A percentile compares a stretch with the other conserved stretches of the same genome.
These are phyloP conservation scores for Oreotrochilus melanogaster DNA, from an alignment of 2,113 vertebrate species.

Conservation along the genomic window DNA sequence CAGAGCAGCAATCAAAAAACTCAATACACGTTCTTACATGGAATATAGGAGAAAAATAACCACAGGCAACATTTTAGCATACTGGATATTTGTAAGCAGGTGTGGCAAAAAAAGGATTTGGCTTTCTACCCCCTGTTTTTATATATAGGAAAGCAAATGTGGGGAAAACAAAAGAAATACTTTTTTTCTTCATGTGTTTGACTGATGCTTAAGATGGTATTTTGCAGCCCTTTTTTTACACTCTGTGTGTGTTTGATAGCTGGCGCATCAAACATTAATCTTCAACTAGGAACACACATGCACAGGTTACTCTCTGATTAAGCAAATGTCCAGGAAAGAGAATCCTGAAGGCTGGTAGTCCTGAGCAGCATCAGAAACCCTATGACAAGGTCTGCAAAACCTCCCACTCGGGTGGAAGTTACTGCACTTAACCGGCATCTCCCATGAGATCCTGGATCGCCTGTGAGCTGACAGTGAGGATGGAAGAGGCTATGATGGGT, in stretches of 20 bases:
- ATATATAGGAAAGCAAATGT: not conserved
- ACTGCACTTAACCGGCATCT: not conserved
- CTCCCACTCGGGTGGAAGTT: not conserved
- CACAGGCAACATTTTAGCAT: not conserved
- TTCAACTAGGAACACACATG: not conserved
- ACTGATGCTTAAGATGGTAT: not conserved
- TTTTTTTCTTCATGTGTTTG: not conserved
- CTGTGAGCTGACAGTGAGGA: not conserved
- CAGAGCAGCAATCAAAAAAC: not conserved
- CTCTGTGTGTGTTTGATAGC: not conserved
- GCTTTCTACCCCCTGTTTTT: not conserved
- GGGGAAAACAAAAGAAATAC: not conserved
- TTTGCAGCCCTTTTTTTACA: not conserved
- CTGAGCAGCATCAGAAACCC: not conserved
- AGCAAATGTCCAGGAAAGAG: not conserved
- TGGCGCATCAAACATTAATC: not conserved
- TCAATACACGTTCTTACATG: not conserved
- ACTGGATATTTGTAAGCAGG: not conserved
- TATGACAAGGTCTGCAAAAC: not conserved
- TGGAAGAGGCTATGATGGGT: not conserved
- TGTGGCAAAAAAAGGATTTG: not conserved
- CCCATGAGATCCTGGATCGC: not conserved
- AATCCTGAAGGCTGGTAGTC: fast-evolving
- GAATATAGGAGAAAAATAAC: not conserved
- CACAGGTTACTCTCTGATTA: not conserved